Percentiles rank a stretch among this genome's conserved stretches.
Conservation (phyloP, 2,888 invertebrate genomes). For the Dysmachus trigonus region DNA sequence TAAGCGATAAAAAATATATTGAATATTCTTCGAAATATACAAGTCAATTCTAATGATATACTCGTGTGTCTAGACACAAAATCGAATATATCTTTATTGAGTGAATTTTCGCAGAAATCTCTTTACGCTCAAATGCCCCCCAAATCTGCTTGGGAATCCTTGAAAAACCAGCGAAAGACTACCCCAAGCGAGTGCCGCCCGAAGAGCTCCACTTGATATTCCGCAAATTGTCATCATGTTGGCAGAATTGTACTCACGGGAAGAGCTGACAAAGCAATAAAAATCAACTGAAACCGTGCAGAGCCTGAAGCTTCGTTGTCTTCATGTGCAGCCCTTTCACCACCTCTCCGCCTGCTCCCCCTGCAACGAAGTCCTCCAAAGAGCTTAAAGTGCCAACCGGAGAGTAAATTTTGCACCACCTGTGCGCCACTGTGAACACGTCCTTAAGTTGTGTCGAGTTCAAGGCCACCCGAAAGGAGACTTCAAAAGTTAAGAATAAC, state of each 20-base stretch:
- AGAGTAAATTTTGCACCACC: conserved; percentile 1
- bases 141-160: not conserved
- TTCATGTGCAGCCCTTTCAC: not conserved
- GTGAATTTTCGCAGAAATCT: not conserved
- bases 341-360: not conserved
- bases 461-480: not conserved
- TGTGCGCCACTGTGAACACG: not conserved
- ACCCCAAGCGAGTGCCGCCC: not conserved
- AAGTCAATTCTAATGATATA: not conserved
- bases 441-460: not conserved
- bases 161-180: not conserved
- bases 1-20: not conserved
- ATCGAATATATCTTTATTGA: not conserved
- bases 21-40: not conserved
- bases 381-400: not conserved
- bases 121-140: not conserved
- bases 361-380: not conserved
- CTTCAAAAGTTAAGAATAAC: not conserved
- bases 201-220: not conserved
- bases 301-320: not conserved
- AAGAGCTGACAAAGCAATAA: conserved; percentile 9
- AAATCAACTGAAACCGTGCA: not conserved
- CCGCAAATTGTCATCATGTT: not conserved
- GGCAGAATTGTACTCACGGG: not conserved
- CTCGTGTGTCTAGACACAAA: not conserved